A percentile compares a stretch with the other conserved stretches of the same genome.
These are phyloP conservation scores for Ptychodera flava DNA, from an alignment of 35 echinoderm and acorn worm genomes.

Conservation along the genomic window DNA sequence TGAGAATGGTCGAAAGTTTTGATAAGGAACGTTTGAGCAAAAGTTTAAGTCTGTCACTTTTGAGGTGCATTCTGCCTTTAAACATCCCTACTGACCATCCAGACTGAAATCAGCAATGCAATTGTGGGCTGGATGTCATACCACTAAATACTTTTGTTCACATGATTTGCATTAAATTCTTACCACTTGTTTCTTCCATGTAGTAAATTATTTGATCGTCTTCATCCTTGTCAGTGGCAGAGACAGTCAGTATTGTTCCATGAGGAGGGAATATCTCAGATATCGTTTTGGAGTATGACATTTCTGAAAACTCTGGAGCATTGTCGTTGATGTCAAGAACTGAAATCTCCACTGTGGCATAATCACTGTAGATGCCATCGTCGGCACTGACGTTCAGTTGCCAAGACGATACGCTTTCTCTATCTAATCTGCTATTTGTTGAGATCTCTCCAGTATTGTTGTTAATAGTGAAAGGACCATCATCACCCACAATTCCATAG, in stretches of 20 bases:
- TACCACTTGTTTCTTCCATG: not conserved
- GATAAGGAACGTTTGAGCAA: too few species aligned
- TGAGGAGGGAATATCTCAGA: not conserved
- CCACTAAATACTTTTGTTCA: too few species aligned
- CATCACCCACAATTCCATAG: not conserved
- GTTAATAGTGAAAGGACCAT: not conserved
- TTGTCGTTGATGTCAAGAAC: not conserved
- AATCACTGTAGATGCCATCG: not conserved
- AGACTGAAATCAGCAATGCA: too few species aligned
- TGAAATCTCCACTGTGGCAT: not conserved
- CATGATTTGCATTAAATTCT: too few species aligned
- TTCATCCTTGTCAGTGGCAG: not conserved
- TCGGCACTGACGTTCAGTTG: not conserved
- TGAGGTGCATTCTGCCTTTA: too few species aligned
- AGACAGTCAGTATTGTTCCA: not conserved
- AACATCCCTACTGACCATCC: too few species aligned
- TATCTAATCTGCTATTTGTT: not conserved
- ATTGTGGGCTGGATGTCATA: too few species aligned
- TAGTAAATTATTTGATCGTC: not conserved
- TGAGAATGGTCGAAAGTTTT: too few species aligned
- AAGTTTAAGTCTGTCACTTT: too few species aligned
- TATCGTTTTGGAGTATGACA: not conserved
- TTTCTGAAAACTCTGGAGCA: not conserved
- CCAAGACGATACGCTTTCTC: not conserved
- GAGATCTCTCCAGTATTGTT: not conserved